phyloP scores from a whole-genome alignment of 2,113 vertebrate species.

The Tylochromis polylepis region DNA sequence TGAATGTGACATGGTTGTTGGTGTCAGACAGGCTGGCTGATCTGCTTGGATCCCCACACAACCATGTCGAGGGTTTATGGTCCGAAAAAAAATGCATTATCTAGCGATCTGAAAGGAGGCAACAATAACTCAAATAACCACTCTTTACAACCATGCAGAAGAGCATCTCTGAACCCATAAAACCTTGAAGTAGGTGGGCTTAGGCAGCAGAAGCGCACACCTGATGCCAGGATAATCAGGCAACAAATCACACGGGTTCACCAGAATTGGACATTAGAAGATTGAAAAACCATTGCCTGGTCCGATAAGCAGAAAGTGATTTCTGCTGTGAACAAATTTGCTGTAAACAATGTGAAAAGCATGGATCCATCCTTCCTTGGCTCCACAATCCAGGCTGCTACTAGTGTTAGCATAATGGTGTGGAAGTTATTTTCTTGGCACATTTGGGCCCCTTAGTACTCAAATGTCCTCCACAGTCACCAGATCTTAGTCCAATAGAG shows the following conservation, averaged over 20 bases:
- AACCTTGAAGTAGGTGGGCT: background rate
- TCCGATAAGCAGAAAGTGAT: fast-evolving
- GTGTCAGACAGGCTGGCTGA: background rate
- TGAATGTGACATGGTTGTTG: background rate
- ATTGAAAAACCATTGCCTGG: background rate
- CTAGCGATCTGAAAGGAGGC: background rate
- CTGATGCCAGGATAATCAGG: background rate
- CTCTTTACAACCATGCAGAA: background rate
- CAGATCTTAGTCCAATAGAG: background rate
- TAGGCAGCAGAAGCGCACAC: background rate
- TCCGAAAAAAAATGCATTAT: background rate
- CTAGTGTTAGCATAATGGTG: background rate
- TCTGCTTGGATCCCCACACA: background rate
- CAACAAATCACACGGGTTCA: background rate
- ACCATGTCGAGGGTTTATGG: background rate
- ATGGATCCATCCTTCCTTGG: background rate
- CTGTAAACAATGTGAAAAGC: background rate
- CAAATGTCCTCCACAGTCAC: background rate
- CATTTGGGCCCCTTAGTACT: background rate
- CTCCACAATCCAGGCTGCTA: background rate
- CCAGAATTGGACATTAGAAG: background rate
- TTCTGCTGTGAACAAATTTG: background rate
- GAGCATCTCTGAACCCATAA: background rate
- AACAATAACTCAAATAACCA: background rate
- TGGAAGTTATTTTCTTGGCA: background rate